These are phyloP conservation scores for Acrobeloides nanus DNA, from an alignment of 2,888 invertebrate species.

Conservation along the genomic window DNA sequence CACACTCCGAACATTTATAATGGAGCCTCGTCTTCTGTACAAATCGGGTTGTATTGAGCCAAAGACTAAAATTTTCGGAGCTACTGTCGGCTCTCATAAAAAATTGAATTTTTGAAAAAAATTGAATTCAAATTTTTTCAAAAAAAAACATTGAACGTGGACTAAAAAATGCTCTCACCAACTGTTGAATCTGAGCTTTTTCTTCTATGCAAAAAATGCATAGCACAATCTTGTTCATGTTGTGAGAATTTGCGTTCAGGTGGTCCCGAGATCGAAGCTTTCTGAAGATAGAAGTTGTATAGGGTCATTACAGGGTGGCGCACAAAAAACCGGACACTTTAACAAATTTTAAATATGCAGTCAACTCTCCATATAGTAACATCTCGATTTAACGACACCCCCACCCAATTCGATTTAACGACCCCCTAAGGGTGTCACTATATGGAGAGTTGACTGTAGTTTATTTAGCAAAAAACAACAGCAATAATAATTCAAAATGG, in stretches of 20 bases:
- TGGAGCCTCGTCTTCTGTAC: slow-evolving; percentile 28
- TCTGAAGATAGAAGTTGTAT: too few relatives aligned
- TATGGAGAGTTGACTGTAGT: too few relatives aligned
- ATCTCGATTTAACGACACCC: too few relatives aligned
- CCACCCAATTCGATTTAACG: too few relatives aligned
- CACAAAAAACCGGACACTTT: too few relatives aligned
- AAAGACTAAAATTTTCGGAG: slow-evolving; percentile 10
- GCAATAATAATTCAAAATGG: too few relatives aligned
- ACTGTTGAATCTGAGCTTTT: slow-evolving; percentile 25
- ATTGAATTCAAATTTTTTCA: slow-evolving; percentile 5
- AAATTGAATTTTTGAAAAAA: not conserved
- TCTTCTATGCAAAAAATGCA: slow-evolving; percentile 26
- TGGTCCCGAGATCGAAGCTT: too few relatives aligned
- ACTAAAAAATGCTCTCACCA: slow-evolving; percentile 14
- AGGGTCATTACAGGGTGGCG: too few relatives aligned
- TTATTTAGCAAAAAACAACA: too few relatives aligned
- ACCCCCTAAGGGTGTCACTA: too few relatives aligned
- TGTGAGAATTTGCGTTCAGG: slow-evolving; percentile 16
- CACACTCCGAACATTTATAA: slow-evolving; percentile 17
- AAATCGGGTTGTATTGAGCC: slow-evolving; percentile 31
- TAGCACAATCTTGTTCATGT: slow-evolving; percentile 17
- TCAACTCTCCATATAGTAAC: too few relatives aligned
- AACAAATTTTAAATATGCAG: too few relatives aligned
- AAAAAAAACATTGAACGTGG: not conserved
- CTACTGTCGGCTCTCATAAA: not conserved